Conservation (phyloP, 1,140 invertebrate genomes). For the Drosophila parvula region DNA sequence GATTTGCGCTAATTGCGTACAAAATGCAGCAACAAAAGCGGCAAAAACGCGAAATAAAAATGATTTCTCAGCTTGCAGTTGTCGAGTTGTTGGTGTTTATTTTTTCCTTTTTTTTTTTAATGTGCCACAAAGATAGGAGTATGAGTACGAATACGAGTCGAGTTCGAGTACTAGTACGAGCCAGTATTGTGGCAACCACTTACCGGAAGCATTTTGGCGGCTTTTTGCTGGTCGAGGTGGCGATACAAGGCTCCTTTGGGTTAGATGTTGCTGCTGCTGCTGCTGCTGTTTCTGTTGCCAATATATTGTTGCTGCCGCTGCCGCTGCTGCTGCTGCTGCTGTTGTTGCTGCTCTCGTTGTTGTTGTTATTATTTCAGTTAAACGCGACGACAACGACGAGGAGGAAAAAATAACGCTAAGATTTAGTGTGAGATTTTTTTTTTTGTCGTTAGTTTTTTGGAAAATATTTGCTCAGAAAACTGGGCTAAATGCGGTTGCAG, state of each 20-base stretch:
- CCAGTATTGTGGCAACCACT: constrained; percentile 45
- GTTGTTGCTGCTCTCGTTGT: constrained; percentile 17
- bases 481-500: constrained; percentile 52
- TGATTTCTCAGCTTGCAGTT: constrained; percentile 46
- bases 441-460: constrained; percentile 37
- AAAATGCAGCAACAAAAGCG: constrained; percentile 37
- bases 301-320: constrained; percentile 9
- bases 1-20: constrained; percentile 56
- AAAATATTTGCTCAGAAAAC: constrained; percentile 56
- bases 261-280: constrained; percentile 34
- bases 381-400: constrained; percentile 50
- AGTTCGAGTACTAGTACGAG: background rate
- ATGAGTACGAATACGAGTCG: background rate
- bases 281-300: constrained; percentile 7
- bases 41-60: constrained; percentile 33
- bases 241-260: constrained; percentile 45
- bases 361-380: constrained; percentile 41
- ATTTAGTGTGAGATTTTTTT: constrained; percentile 53
- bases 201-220: constrained; percentile 79
- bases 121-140: constrained; percentile 1
- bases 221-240: constrained; percentile 62
- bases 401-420: constrained; percentile 38
- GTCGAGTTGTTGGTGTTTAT: constrained; percentile 18
- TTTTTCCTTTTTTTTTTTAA: constrained; percentile 19
- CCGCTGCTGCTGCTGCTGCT: constrained; percentile 7